A percentile compares a stretch with the other conserved stretches of the same genome.
Conservation (phyloP, 2,113 vertebrate genomes). For the Gallinago undulata region DNA sequence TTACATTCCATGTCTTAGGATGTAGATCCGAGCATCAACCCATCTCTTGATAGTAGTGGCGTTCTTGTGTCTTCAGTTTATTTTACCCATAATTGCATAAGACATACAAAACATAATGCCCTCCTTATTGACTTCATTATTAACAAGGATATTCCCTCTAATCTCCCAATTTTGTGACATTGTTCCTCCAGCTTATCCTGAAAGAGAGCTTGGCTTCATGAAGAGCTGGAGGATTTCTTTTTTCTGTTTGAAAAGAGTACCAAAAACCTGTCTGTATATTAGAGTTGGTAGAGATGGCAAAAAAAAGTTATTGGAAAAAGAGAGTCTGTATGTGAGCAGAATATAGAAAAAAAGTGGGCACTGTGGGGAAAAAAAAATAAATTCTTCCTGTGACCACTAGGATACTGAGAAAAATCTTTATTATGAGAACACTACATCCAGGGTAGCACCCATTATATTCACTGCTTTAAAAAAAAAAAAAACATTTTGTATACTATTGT, state of each 20-base stretch:
- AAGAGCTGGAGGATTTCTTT: background rate
- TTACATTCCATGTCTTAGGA: background rate
- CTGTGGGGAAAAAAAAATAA: background rate
- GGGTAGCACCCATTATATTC: background rate
- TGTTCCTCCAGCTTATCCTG: background rate
- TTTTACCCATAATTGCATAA: background rate
- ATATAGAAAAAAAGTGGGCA: background rate
- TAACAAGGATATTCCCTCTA: background rate
- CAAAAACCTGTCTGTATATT: background rate
- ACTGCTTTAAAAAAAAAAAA: background rate
- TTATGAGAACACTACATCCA: background rate
- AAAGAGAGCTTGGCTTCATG: background rate
- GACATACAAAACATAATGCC: background rate
- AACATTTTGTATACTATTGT: background rate
- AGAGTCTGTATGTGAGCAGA: background rate
- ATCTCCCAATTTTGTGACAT: background rate
- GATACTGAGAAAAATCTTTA: background rate
- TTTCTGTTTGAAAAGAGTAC: background rate
- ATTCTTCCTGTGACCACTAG: background rate
- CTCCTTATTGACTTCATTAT: background rate
- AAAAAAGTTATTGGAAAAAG: background rate
- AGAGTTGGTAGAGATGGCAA: background rate
- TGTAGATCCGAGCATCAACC: background rate
- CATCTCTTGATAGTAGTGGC: background rate
- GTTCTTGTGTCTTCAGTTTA: background rate